Conservation (phyloP, 2,113 vertebrate genomes). For the Xiphias gladius region DNA sequence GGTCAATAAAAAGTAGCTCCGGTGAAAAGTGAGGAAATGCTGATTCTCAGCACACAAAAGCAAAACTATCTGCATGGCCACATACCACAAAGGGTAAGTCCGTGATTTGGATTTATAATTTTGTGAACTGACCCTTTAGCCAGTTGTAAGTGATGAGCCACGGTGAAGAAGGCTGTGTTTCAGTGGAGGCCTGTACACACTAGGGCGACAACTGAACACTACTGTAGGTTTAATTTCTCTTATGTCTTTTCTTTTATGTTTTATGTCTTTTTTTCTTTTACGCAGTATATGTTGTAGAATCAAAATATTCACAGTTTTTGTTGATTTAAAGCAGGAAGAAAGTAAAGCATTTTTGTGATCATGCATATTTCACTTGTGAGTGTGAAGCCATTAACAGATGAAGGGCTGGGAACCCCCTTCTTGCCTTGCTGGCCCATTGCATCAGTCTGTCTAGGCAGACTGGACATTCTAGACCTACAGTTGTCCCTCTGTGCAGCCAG, state of each 20-base stretch:
- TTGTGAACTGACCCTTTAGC: background rate
- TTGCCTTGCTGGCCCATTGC: background rate
- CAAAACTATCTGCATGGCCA: background rate
- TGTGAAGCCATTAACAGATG: conserved; percentile 1
- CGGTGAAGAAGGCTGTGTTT: background rate
- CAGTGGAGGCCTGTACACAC: background rate
- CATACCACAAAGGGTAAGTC: too few relatives aligned
- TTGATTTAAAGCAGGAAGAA: background rate
- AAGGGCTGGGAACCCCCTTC: background rate
- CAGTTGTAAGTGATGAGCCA: background rate
- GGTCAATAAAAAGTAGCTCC: background rate
- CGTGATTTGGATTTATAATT: too few relatives aligned
- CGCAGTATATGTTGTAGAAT: background rate
- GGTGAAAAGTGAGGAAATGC: background rate
- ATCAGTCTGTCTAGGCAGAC: conserved; percentile 11
- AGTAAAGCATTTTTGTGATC: background rate
- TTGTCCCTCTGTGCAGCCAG: conserved; percentile 16
- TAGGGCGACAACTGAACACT: background rate
- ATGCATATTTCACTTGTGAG: background rate
- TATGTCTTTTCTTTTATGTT: background rate
- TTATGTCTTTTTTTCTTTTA: too few relatives aligned
- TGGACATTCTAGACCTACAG: conserved; percentile 46
- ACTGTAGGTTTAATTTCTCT: too few relatives aligned
- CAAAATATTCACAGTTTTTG: background rate
- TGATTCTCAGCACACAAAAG: background rate